Percentiles rank a stretch among this genome's conserved stretches.
phyloP scores from a whole-genome alignment of 2,113 vertebrate genomes.

The Gymnarchus niloticus region DNA sequence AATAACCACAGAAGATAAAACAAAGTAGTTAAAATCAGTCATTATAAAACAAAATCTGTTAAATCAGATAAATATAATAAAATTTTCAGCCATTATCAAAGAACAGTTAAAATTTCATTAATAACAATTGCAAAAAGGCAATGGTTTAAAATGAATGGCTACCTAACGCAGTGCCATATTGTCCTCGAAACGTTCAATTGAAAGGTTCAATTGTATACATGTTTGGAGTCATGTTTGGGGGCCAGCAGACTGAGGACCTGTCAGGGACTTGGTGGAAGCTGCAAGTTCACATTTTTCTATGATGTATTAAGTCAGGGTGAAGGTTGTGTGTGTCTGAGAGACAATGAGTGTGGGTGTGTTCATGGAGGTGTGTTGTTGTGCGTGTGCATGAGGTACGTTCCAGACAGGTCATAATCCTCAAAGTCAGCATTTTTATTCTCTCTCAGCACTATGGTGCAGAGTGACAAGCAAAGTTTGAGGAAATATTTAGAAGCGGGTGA shows the following conservation, averaged over 20 bases:
- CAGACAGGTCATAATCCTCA: neutral
- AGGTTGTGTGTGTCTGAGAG: neutral
- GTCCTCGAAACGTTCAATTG: too few relatives aligned
- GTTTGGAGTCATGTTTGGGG: neutral
- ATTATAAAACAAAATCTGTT: too few relatives aligned
- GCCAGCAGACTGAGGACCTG: neutral
- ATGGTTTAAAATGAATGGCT: too few relatives aligned
- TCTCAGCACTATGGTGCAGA: neutral
- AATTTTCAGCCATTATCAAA: too few relatives aligned
- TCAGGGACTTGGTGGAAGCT: neutral
- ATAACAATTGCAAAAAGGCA: too few relatives aligned
- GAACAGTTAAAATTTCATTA: too few relatives aligned
- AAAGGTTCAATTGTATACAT: too few relatives aligned
- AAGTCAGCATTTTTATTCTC: neutral
- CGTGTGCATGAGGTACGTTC: neutral
- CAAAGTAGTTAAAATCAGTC: too few relatives aligned
- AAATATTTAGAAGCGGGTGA: neutral
- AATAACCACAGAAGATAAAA: too few relatives aligned
- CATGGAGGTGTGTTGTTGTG: neutral
- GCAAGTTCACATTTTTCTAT: constrained; percentile 13
- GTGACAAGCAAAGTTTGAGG: neutral
- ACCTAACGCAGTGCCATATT: too few relatives aligned
- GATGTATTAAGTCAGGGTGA: neutral
- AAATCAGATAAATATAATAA: too few relatives aligned
- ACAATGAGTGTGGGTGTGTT: neutral